Evolutionary conservation across 30 jellyfish, hydroid and myxozoan species (phyloP).

Genomic region (Cassiopea xamachana): DNA sequence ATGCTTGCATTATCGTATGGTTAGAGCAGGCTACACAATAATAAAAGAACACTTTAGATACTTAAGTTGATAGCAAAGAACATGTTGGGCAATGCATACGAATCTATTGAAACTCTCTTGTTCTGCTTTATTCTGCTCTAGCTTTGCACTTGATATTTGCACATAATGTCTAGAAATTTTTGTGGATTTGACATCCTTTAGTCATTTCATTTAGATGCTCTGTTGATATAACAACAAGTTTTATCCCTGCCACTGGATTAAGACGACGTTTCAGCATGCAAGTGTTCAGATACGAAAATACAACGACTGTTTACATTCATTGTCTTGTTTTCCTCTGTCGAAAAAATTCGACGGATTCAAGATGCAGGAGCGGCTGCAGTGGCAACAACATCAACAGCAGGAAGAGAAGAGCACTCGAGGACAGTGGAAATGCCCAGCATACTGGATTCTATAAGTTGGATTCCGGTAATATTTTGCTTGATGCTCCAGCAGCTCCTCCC

Average conservation of each 20-base stretch:
- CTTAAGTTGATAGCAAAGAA: too few relatives aligned
- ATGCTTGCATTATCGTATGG: too few relatives aligned
- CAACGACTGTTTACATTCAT: slow-evolving; percentile 15
- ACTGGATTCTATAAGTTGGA: not conserved
- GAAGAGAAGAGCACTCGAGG: not conserved
- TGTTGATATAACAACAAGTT: not conserved
- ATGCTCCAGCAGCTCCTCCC: not conserved
- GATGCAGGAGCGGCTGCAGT: slow-evolving; percentile 15
- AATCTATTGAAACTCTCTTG: too few relatives aligned
- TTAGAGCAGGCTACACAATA: too few relatives aligned
- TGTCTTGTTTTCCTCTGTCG: slow-evolving; percentile 23
- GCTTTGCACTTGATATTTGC: too few relatives aligned
- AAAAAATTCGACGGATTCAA: not conserved
- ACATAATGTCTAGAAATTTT: too few relatives aligned
- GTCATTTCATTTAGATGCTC: not conserved
- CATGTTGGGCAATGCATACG: too few relatives aligned
- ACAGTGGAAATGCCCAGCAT: not conserved
- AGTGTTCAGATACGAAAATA: slow-evolving; percentile 1
- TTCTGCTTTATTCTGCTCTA: too few relatives aligned
- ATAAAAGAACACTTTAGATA: too few relatives aligned
- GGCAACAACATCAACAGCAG: slow-evolving; percentile 2
- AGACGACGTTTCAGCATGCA: slow-evolving; percentile 14
- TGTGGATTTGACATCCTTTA: not conserved
- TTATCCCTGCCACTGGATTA: not conserved
- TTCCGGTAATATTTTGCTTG: not conserved